Base-by-base conservation (phyloP, 1,140 invertebrate species). In the Formica exsecta region DNA sequence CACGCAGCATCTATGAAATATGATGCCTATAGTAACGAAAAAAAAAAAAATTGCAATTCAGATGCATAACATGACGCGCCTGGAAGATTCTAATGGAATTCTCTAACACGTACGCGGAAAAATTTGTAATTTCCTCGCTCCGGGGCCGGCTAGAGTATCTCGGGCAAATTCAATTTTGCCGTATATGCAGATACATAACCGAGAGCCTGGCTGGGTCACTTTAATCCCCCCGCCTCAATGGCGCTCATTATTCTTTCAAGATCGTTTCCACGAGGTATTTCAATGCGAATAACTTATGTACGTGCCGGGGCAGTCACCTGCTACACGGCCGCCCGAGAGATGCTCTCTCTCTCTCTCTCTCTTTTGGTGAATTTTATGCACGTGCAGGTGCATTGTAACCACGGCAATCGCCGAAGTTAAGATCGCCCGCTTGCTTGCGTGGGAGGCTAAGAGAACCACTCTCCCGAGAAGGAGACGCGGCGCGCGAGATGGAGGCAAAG, bases 231-330 rank as follows among this genome's bases (percentile, higher is more conserved):
- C 22, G 48, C 57, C 54, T 74, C 79, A 61, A 74, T 88, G 77
- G 74, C 83, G 86, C 64, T 89, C 89, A 87, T 90, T 90, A 90
- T 87, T 79, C 89, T 77, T 66, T 66, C 32, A 61, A 68, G 51
- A 68, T 51, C 85, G 41, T 48, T 68, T 86, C 85, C 85, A 79
- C 70, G 70, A 86, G 79, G 76, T 74, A 87, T 76, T 89, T 85
- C 81, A 87, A 90, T 89, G 68, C 73, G 88, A 87, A 90, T 90
- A 89, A 90, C 88, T 90, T 90, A 90, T 90, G 86, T 90, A 90
- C 86, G 79, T 81, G 89, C 86, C 62, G 81, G 16, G 48, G 86
- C 73, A 86, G 89, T 90, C 89, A 90, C 89, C 89, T 90, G 89
- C 89, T 86, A 85, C 89, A 87, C 61, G 36, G 65, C 44, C 65